Evolutionary conservation across 2,797 vertebrate species (phyloP).

Genomic region (Phrynocephalus vlangalii): DNA sequence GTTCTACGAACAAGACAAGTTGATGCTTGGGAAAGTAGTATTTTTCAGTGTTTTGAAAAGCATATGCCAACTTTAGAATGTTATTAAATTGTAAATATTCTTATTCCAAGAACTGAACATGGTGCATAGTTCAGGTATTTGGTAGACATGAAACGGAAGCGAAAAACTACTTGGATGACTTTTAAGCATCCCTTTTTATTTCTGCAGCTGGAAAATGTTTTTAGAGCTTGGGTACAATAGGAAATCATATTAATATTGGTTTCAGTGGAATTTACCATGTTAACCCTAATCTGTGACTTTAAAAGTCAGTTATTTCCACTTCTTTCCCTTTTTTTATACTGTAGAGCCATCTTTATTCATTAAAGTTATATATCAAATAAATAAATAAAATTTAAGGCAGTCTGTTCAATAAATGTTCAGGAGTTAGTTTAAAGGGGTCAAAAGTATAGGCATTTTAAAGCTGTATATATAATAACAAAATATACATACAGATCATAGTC

Average conservation of each 20-base stretch:
- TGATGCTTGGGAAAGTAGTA: background rate
- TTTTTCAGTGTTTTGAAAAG: background rate
- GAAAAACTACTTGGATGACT: too few species aligned
- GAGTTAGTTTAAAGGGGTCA: too few species aligned
- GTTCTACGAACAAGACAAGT: background rate
- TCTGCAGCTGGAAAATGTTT: too few species aligned
- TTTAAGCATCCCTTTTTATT: too few species aligned
- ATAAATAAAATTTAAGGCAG: too few species aligned
- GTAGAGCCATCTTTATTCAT: too few species aligned
- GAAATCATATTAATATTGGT: background rate
- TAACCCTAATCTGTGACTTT: background rate
- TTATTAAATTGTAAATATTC: conserved; percentile 3
- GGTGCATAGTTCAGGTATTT: background rate
- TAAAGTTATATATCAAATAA: too few species aligned
- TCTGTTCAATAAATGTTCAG: too few species aligned
- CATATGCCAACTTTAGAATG: background rate
- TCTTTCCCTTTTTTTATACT: background rate
- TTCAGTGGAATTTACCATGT: background rate
- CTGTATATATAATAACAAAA: too few species aligned
- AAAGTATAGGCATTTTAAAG: too few species aligned
- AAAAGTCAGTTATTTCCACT: background rate
- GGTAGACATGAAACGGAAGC: too few species aligned
- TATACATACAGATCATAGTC: too few species aligned
- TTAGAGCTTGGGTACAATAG: background rate
- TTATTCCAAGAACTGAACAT: background rate